These are phyloP conservation scores for Myodes glareolus DNA, from an alignment of 2,113 vertebrate genomes.

Conservation along the genomic window DNA sequence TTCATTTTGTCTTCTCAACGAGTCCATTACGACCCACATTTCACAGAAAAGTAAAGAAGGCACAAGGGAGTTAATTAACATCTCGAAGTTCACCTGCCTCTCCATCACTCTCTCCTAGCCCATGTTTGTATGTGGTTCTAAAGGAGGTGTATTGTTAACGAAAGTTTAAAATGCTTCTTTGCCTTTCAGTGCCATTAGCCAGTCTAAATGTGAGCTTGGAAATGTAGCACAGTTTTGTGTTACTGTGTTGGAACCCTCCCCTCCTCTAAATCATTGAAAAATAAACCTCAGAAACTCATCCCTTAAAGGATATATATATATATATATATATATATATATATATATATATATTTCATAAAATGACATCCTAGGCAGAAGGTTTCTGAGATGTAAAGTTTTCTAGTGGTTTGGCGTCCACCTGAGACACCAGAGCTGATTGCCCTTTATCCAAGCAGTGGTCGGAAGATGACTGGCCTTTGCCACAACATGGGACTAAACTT, in stretches of 20 bases:
- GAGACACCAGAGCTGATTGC: neutral
- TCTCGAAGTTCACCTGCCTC: neutral
- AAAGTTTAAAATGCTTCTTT: conserved; percentile 44
- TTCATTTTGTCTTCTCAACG: conserved; percentile 55
- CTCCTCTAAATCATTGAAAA: neutral
- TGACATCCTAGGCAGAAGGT: neutral
- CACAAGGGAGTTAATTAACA: conserved; percentile 59
- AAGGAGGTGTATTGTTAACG: conserved; percentile 32
- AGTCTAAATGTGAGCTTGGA: conserved; percentile 8
- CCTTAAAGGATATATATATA: neutral
- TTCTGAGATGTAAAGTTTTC: conserved; percentile 4
- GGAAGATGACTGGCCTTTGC: neutral
- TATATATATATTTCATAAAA: neutral
- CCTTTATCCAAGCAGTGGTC: neutral
- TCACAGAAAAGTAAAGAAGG: conserved; percentile 55
- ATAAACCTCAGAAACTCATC: neutral
- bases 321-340: too few species aligned
- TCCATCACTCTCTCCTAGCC: neutral
- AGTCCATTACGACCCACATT: conserved; percentile 50
- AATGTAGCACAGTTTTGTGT: neutral
- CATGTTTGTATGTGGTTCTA: neutral
- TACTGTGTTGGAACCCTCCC: neutral
- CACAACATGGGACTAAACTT: neutral
- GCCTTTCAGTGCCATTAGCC: neutral
- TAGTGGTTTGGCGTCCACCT: neutral